These are phyloP conservation scores for Drosophila seguyi DNA, from an alignment of 1,140 invertebrate genomes.

Conservation along the genomic window DNA sequence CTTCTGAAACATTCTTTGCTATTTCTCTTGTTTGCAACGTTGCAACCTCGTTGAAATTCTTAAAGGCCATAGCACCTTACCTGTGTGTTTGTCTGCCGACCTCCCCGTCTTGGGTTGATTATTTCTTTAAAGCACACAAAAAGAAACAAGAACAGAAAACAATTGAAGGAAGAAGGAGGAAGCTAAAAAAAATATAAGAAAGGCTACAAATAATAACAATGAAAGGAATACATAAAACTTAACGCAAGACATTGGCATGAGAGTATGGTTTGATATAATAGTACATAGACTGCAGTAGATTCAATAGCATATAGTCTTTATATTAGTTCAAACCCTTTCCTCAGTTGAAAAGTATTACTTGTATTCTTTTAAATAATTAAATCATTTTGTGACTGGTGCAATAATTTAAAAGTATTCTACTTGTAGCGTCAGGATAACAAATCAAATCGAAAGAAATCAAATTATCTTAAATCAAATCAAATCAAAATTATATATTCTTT, in stretches of 20 bases:
- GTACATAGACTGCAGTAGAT: no score
- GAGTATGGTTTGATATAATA: background rate
- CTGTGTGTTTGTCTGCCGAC: background rate
- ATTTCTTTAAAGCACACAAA: background rate
- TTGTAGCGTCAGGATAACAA: no score
- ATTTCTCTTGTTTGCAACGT: slow-evolving; percentile 5
- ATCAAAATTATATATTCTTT: no score
- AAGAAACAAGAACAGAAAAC: background rate
- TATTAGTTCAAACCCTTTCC: background rate
- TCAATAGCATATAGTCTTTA: no score
- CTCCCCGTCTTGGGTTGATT: background rate
- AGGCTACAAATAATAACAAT: slow-evolving; percentile 24
- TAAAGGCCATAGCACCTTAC: slow-evolving; percentile 4
- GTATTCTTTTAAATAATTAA: no score
- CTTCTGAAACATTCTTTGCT: slow-evolving; percentile 2
- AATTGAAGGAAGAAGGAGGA: background rate
- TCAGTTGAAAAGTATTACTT: no score
- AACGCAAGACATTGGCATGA: background rate
- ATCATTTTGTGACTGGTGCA: no score
- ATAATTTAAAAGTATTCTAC: no score
- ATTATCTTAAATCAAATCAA: no score
- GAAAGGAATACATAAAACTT: background rate
- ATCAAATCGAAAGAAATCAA: no score
- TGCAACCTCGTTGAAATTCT: slow-evolving; percentile 26
- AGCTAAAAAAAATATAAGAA: background rate